Percentiles rank a stretch among this genome's conserved stretches.
These are phyloP conservation scores for Masticophis lateralis DNA, from an alignment of 2,797 vertebrate genomes.

Conservation along the genomic window DNA sequence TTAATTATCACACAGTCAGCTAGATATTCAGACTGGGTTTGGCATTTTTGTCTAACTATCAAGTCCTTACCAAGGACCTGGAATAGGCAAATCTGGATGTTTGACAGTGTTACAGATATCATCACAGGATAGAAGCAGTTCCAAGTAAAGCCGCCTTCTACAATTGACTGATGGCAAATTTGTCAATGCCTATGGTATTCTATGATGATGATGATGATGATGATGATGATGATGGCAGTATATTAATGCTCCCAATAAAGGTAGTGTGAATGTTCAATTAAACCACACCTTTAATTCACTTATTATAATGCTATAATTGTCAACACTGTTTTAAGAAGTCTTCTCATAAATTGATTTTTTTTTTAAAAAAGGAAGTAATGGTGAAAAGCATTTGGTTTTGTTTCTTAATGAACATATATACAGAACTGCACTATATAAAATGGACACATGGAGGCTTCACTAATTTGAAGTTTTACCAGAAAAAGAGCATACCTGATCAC, in stretches of 20 bases:
- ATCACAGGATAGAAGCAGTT: too few relatives aligned
- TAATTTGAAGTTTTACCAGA: neutral
- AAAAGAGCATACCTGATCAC: neutral
- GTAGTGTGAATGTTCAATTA: conserved; percentile 56
- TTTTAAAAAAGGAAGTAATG: conserved; percentile 48
- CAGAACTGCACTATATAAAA: neutral
- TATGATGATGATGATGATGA: too few relatives aligned
- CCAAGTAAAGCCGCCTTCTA: too few relatives aligned
- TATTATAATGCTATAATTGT: conserved; percentile 61
- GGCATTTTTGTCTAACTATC: too few relatives aligned
- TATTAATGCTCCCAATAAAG: conserved; percentile 63
- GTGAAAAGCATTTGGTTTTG: conserved; percentile 27
- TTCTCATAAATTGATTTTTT: conserved; percentile 47
- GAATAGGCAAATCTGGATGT: too few relatives aligned
- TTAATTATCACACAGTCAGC: too few relatives aligned
- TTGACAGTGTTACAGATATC: too few relatives aligned
- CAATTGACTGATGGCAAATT: too few relatives aligned
- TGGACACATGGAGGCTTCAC: neutral
- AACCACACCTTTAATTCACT: conserved; percentile 65
- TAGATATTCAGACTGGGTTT: too few relatives aligned
- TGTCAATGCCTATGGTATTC: too few relatives aligned
- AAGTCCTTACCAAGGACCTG: too few relatives aligned
- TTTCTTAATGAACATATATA: conserved; percentile 46
- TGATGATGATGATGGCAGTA: too few relatives aligned
- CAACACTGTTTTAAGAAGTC: conserved; percentile 48